Conservation (phyloP, 2,113 vertebrate genomes). For the Pachypanchax playfairii region DNA sequence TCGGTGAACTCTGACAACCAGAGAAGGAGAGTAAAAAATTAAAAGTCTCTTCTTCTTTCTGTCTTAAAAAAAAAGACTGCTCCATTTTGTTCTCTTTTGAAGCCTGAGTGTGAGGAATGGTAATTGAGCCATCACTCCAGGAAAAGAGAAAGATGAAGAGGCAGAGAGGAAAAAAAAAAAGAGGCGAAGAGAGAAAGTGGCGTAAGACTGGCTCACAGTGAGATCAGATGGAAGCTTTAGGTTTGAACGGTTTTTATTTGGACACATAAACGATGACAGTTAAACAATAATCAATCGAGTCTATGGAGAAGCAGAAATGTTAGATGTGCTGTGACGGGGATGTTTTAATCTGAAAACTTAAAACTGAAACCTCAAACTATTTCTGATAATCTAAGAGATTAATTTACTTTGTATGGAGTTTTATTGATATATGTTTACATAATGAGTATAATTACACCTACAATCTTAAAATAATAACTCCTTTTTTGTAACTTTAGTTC, state of each 20-base stretch:
- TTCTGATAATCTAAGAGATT: too few species aligned
- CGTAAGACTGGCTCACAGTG: slow-evolving; percentile 13
- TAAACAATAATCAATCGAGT: too few species aligned
- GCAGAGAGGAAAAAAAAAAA: slow-evolving; percentile 17
- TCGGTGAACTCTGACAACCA: slow-evolving; percentile 42
- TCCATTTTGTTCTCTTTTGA: slow-evolving; percentile 53
- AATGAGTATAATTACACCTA: too few species aligned
- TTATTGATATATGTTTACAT: too few species aligned
- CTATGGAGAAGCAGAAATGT: too few species aligned
- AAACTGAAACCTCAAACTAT: too few species aligned
- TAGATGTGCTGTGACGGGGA: too few species aligned
- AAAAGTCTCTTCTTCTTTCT: slow-evolving; percentile 29
- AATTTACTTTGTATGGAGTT: background rate
- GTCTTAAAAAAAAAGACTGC: slow-evolving; percentile 36
- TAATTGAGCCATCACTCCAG: slow-evolving; percentile 69
- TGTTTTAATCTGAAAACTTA: too few species aligned
- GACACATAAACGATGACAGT: too few species aligned
- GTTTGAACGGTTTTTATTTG: slow-evolving; percentile 12
- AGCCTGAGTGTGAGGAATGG: slow-evolving; percentile 56
- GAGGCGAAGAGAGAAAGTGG: slow-evolving; percentile 5
- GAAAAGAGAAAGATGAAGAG: slow-evolving; percentile 57
- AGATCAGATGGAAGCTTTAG: slow-evolving; percentile 19
- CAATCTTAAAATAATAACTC: background rate
- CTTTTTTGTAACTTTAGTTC: background rate
- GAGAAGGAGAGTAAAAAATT: slow-evolving; percentile 38